Evolutionary conservation across 1,140 invertebrate species (phyloP), one percentile per base, ranked within the genome.

Genomic region (Geopemphigus sp.): DNA sequence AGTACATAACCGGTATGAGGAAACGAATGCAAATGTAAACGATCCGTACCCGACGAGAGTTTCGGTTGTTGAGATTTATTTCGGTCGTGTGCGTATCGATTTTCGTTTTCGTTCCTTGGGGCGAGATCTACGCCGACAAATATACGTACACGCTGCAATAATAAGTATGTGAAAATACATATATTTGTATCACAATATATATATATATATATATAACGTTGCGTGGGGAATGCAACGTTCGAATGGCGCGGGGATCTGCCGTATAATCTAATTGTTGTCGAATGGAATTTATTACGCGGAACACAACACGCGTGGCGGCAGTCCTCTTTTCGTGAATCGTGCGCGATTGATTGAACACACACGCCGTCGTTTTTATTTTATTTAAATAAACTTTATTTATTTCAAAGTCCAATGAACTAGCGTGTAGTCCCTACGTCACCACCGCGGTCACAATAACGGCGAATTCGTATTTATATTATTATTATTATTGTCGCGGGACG

Each of bases 191-290:
- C n/a, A n/a, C n/a, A n/a, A n/a, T n/a, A n/a, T n/a, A n/a, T n/a
- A n/a, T n/a, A n/a, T n/a, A n/a, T n/a, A n/a, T n/a, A n/a, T n/a
- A n/a, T n/a, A n/a, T n/a, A n/a, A n/a, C n/a, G n/a, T n/a, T n/a
- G n/a, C n/a, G n/a, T n/a, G n/a, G n/a, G n/a, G n/a, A n/a, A n/a
- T 45, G 39, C 5, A 45, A 45, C 39, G 39, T 11, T 45, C 39
- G 11, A 45, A 45, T 45, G 5, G 39, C 39, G n/a, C n/a, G n/a
- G n/a, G n/a, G n/a, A n/a, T n/a, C n/a, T n/a, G n/a, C n/a, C n/a
- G 32, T 39, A 39, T 8, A 68, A 68, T 68, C 66, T 68, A 68
- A 68, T 68, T 68, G 66, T 68, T 50, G 66, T 68, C 66, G 50
- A 26, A 68, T 14, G 66, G 66, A 68, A 68, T 50, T 68, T 68